Evolutionary conservation across 2,888 invertebrate genomes (phyloP).

Genomic region (Erebia palarica): DNA sequence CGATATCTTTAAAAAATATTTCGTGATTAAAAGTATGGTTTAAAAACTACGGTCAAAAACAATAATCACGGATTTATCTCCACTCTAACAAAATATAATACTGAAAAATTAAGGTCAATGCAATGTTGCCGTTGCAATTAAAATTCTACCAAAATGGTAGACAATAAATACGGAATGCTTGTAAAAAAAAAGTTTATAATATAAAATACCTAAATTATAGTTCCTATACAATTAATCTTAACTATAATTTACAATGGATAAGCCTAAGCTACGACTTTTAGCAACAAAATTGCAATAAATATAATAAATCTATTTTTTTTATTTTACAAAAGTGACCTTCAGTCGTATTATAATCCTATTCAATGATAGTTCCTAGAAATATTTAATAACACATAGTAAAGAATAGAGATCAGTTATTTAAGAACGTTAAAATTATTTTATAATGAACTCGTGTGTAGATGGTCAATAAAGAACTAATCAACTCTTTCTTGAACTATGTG

Average conservation of each 20-base stretch:
- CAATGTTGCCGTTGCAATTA: conserved; percentile 27
- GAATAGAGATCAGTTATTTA: neutral
- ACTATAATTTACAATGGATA: conserved; percentile 56
- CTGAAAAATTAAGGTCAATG: conserved; percentile 32
- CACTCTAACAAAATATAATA: conserved; percentile 34
- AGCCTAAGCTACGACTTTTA: conserved; percentile 46
- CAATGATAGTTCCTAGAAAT: neutral
- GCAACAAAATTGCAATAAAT: conserved; percentile 57
- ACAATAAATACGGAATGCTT: conserved; percentile 58
- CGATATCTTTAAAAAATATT: too few relatives aligned
- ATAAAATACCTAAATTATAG: conserved; percentile 42
- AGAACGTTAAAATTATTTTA: too few relatives aligned
- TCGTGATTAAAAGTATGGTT: neutral
- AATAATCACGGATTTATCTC: conserved; percentile 23
- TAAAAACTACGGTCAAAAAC: conserved; percentile 4
- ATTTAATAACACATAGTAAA: conserved; percentile 7
- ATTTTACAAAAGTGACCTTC: conserved; percentile 48
- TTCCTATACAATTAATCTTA: conserved; percentile 46
- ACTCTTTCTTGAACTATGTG: neutral
- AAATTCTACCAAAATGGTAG: conserved; percentile 44
- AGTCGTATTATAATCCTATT: conserved; percentile 36
- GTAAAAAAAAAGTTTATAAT: conserved; percentile 36
- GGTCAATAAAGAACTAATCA: too few relatives aligned
- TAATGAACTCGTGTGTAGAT: too few relatives aligned
- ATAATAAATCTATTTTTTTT: conserved; percentile 46